Percentiles rank a stretch among this genome's conserved stretches.
These are phyloP conservation scores for Schrankia costaestrigalis DNA, from an alignment of 2,888 invertebrate species.

Conservation along the genomic window DNA sequence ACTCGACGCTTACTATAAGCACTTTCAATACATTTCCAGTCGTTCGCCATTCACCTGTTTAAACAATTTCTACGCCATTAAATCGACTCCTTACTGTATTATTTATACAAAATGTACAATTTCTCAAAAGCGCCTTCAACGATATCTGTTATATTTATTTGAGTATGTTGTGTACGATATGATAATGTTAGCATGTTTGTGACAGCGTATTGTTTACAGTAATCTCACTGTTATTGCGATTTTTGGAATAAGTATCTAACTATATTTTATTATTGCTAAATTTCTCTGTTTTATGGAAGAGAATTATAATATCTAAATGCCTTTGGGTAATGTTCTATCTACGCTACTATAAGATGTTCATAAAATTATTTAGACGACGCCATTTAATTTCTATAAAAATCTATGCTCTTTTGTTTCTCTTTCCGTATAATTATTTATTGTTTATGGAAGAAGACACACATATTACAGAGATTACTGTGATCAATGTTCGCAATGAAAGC, in stretches of 20 bases:
- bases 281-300: slow-evolving; percentile 20
- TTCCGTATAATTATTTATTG: too few species aligned
- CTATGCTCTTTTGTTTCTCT: too few species aligned
- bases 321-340: slow-evolving; percentile 23
- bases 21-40: slow-evolving; percentile 72
- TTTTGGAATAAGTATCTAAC: slow-evolving; percentile 9
- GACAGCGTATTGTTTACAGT: slow-evolving; percentile 46
- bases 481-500: slow-evolving; percentile 37
- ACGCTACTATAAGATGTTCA: slow-evolving; percentile 18
- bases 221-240: slow-evolving; percentile 32
- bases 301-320: slow-evolving; percentile 20
- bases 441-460: too few species aligned
- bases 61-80: slow-evolving; percentile 64
- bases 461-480: slow-evolving; percentile 49
- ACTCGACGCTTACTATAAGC: slow-evolving; percentile 78
- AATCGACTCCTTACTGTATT: slow-evolving; percentile 73
- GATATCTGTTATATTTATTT: slow-evolving; percentile 38
- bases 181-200: slow-evolving; percentile 32
- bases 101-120: slow-evolving; percentile 79
- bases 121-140: slow-evolving; percentile 69
- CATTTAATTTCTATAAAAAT: too few species aligned
- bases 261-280: slow-evolving; percentile 18
- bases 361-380: slow-evolving; percentile 17
- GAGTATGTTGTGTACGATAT: slow-evolving; percentile 51
- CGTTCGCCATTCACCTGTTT: slow-evolving; percentile 67